Evolutionary conservation across 1,140 invertebrate genomes (phyloP), one percentile per base, ranked within the genome.

Genomic region (Drosophila guanche): DNA sequence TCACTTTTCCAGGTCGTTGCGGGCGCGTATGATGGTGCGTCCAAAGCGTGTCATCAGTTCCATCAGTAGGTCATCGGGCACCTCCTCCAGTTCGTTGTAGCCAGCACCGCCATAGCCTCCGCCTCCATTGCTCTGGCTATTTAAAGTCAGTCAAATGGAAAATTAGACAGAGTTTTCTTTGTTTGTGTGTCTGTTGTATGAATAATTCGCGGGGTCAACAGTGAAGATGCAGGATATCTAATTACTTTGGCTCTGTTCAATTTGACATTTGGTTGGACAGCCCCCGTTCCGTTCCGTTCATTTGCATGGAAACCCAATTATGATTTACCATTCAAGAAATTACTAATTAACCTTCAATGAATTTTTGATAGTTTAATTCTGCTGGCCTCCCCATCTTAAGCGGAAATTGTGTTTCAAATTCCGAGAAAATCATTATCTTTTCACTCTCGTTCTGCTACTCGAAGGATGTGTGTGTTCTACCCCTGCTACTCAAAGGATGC

Each of bases 41-140:
- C 94, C 93, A 73, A 95, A 92, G 59, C 93, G 92, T 10, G 93
- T 93, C 67, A 94, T 90, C 68, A 94, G 88, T 65, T 94, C 93
- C 79, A 94, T 91, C 57, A 94, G 92, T n/a, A 93, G 92, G 75
- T 94, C 94, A 54, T 91, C 90, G 41, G 91, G 84, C 51, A 88
- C 84, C 54, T 79, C 75, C 33, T 88, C 83, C 27, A 86, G 69
- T 51, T 91, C 91, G 45, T 91, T 90, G 60, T 89, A 89, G 54
- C 72, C 75, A 37, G 33, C 33, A 23, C 75, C 79, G 37, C 63
- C 74, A 2, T 66, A 86, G 46, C 70, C 63, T 12, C 51, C 70
- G 47, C 63, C 33, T 4, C 33, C 72, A 70, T 89, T 89, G 68
- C 76, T 70, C 70, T 85, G 84, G 47, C 86, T 84, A 60, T 79